Base-by-base conservation (phyloP, 2,113 vertebrate genomes). In the Synodontis membranacea region DNA sequence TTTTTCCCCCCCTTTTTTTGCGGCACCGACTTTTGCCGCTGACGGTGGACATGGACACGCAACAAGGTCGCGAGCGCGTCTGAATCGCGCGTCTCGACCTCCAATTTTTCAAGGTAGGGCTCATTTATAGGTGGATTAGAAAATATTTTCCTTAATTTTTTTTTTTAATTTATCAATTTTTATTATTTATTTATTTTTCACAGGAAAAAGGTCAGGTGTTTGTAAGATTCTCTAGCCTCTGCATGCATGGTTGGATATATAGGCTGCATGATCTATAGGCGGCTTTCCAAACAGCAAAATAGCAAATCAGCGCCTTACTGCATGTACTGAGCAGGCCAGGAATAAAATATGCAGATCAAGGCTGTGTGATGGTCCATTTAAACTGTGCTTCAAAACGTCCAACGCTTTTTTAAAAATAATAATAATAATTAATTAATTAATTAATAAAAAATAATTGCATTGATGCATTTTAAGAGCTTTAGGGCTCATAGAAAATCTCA, bases 61-160 rank as follows among this genome's bases (percentile, higher is more conserved):
- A 68, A 68, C 76, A 80, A 90, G 87, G 80, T 88, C 85, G 88
- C 25, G 19, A 66, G 85, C 86, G 87, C 91, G 93, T 92, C 87
- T 95, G 93, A 87, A 91, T 88, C 89, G 87, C 89, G 82, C 89
- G 89, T 89, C 88, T 92, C 92, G 88, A 83, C 90, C 91, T 92
- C 91, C 85, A 88, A 78, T 83, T 92, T 87, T 91, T 39, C 94
- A 94, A 94, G 95, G 95, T 95, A 94, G 84, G 91, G 28, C 21
- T 58, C 17, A 19, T 28, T n/a, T 28, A 7, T 23, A 68, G 64
- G 19, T 42, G 68, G 37, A 11, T 21, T 23, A 72, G 1, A 7
- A 3, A 19, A 15, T 4, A 37, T 62, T n/a, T 58, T 19, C 28
- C 2, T 1, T n/a, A 5, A 37, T 58, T 58, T 21, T 19, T 54